phyloP scores from a whole-genome alignment of 2,888 invertebrate genomes.

The Amblyjoppa fuscipennis region DNA sequence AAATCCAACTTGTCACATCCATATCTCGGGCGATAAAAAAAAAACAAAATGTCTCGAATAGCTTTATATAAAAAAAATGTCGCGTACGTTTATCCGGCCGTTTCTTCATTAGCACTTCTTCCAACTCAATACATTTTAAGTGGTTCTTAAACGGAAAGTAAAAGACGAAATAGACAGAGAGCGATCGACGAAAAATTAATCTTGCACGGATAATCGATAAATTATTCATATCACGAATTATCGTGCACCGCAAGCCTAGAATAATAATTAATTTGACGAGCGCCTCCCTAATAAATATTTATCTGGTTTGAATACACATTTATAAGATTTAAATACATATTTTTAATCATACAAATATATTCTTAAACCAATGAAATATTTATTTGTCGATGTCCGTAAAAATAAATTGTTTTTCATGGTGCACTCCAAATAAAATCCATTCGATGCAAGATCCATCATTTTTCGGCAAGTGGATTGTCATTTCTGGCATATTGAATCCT shows the following conservation, averaged over 20 bases:
- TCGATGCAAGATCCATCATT: no score
- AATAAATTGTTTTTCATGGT: no score
- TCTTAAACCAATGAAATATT: no score
- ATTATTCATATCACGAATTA: not conserved
- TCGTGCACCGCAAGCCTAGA: not conserved
- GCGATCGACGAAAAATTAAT: constrained; percentile 16
- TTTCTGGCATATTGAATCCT: no score
- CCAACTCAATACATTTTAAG: not conserved
- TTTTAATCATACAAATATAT: no score
- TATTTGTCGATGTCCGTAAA: no score
- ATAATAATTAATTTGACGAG: no score
- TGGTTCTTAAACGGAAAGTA: not conserved
- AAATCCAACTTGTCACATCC: constrained; percentile 59
- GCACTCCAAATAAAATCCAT: no score
- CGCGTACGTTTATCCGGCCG: constrained; percentile 25
- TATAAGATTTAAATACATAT: no score
- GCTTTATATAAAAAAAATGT: constrained; percentile 30
- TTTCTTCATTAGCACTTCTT: not conserved
- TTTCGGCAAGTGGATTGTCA: no score
- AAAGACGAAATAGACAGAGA: not conserved
- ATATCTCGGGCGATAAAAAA: constrained; percentile 61
- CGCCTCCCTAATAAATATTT: no score
- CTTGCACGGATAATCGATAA: not conserved
- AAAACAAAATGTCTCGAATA: constrained; percentile 20
- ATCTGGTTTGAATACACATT: no score